These are phyloP conservation scores for Chalcis sispes DNA, from an alignment of 2,888 invertebrate genomes.

Conservation along the genomic window DNA sequence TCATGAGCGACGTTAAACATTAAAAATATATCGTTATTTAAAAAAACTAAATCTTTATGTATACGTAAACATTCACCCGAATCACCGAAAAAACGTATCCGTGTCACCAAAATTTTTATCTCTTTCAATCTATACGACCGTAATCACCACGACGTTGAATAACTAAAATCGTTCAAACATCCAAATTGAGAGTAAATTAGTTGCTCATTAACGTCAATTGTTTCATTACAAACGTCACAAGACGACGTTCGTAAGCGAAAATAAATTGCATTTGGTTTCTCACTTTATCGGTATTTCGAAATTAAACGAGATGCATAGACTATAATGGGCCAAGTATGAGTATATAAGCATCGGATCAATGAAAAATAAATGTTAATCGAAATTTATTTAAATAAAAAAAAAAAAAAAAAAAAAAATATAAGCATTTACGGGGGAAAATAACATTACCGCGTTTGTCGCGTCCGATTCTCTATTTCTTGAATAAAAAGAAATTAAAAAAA, in stretches of 20 bases:
- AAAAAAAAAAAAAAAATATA: background rate
- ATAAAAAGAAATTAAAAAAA: no score
- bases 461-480: no score
- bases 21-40: no score
- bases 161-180: slow-evolving; percentile 25
- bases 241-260: slow-evolving; percentile 37
- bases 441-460: no score
- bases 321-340: background rate
- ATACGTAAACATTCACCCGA: background rate
- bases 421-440: no score
- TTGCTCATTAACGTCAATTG: slow-evolving; percentile 45
- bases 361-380: background rate
- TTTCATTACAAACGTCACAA: slow-evolving; percentile 13
- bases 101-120: no score
- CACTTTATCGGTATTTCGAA: slow-evolving; percentile 41
- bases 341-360: background rate
- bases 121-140: no score
- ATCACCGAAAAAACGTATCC: no score
- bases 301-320: slow-evolving; percentile 20
- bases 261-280: slow-evolving; percentile 7
- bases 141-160: slow-evolving; percentile 9
- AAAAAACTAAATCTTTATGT: no score
- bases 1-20: no score
- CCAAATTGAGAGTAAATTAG: slow-evolving; percentile 40
- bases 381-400: slow-evolving; percentile 2